Base-by-base conservation (phyloP, 2,888 invertebrate genomes). In the Baronia brevicornis region DNA sequence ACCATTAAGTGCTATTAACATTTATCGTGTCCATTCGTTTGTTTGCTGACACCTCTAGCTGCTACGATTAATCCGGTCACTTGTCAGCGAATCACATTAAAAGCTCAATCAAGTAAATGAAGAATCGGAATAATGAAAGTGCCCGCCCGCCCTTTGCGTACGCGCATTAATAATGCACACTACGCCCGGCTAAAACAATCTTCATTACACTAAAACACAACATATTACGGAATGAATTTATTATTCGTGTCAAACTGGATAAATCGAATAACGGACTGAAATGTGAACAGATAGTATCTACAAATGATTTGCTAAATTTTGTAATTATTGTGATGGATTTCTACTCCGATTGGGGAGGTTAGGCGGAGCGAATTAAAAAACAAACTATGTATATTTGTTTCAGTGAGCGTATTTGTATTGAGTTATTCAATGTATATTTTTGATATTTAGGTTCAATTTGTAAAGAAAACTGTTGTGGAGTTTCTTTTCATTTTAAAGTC, bases 61-160 rank as follows among this genome's bases (percentile, higher is more conserved):
- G 63, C 63, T 48, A 60, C 72, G 77, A 79, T 78, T 79, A 80
- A 77, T 74, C 69, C 70, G 48, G 48, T 57, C 68, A 60, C 55
- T 63, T 58, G 62, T 64, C 77, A 73, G 74, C 68, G 66, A 78
- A 77, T 77, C 73, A 69, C 71, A 82, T 82, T 84, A 82, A 84
- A 84, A 82, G 80, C 80, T 82, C 75, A 82, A 84, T 84, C 84
- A 84, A 82, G 70, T 63, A 84, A 84, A 84, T 84, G 84, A 78
- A 74, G 82, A 84, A 80, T 82, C 80, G 74, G 75, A 72, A 79
- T 84, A 80, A 84, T 80, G 79, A 62, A 79, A 64, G 65, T 57
- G 63, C 59, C 46, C 53, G 63, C 60, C 4, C 69, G 61, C 63
- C 74, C 69, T 62, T 62, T 82, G 80, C 82, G 80, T 80, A 66